Conservation (phyloP, 2,797 vertebrate species). For the Morelia viridis region DNA sequence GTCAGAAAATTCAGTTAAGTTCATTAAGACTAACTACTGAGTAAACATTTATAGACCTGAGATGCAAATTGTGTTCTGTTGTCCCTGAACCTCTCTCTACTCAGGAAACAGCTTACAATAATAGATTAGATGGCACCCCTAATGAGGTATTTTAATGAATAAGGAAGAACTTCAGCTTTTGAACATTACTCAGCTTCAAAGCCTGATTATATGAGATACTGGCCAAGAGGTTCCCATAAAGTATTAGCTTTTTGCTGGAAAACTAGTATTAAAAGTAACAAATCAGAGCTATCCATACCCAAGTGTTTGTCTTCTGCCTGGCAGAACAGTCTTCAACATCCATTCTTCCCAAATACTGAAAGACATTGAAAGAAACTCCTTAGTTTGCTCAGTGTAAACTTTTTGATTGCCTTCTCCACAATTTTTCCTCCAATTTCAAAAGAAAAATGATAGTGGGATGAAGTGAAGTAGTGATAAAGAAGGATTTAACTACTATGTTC, state of each 20-base stretch:
- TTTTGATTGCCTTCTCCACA: not conserved
- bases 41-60: not conserved
- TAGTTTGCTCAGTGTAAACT: not conserved
- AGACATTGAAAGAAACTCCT: constrained; percentile 19
- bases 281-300: constrained; percentile 44
- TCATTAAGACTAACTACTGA: not conserved
- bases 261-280: not conserved
- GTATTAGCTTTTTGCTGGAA: not conserved
- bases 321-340: constrained; percentile 38
- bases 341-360: constrained; percentile 61
- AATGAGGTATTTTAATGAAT: not conserved
- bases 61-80: not conserved
- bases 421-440: not conserved
- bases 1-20: not conserved
- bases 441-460: not conserved
- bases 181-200: not conserved
- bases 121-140: not conserved
- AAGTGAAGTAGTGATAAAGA: not conserved
- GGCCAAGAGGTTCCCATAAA: not conserved
- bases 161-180: not conserved
- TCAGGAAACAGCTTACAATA: not conserved
- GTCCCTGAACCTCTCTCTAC: not conserved
- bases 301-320: constrained; percentile 28
- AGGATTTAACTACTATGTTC: not conserved
- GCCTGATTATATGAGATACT: not conserved